Base-by-base conservation (phyloP, 2,113 vertebrate species). In the Sphyrna mokarran region DNA sequence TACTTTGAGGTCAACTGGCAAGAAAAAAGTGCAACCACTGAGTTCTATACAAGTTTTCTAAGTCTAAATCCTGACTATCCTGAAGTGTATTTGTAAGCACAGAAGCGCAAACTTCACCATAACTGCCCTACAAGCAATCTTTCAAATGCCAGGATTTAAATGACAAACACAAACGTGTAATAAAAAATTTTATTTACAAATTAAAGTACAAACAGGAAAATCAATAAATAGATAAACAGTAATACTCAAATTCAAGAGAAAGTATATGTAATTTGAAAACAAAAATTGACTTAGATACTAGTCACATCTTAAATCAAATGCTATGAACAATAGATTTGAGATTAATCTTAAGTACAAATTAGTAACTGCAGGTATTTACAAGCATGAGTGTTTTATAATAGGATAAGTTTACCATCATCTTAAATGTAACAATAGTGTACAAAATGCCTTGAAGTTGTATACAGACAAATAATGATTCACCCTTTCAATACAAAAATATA, bases 401-500 rank as follows among this genome's bases (percentile, higher is more conserved):
- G 68, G 68, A 72, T 72, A 48, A 7, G 22, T 93, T 95, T 22
- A 95, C 43, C 94, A 95, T 95, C 48, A 94, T 94, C 66, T 70
- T 48, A 48, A 48, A 72, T 95, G 40, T 33, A 95, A 72, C 93
- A 26, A 20, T 94, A 95, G 69, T 72, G 68, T 95, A 72, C 70
- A 43, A 72, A 95, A 95, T 72, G 23, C 69, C 43, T 95, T 69
- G n/a, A 94, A 94, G 91, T 72, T 95, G 66, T 54, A 72, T 61
- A 54, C 94, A 95, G 94, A 70, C 68, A 76, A 95, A 76, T 86
- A 76, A n/a, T 93, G 37, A 95, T 95, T 33, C 70, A 94, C 22
- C 20, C 94, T 95, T 95, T 95, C 63, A 95, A 72, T 95, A 95
- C 43, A 95, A 95, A 95, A 95, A 95, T 95, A 95, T 95, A 95